Evolutionary conservation across 2,113 vertebrate genomes (phyloP), one percentile per base, ranked within the genome.

Genomic region (Sylvietta virens): DNA sequence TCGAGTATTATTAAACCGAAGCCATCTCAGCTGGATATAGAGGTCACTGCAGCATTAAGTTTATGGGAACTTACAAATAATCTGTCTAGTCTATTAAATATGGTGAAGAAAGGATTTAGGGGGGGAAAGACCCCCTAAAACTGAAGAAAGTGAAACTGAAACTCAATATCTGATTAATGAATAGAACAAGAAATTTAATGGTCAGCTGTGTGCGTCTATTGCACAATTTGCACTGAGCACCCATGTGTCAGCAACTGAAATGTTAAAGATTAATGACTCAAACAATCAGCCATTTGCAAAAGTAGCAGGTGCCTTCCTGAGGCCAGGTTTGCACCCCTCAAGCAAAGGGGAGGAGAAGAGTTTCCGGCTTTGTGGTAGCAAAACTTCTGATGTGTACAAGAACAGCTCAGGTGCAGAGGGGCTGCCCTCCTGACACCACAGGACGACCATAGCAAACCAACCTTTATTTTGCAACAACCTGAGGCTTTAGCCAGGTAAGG

Each of bases 211-310:
- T 33, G 48, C 1, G 1, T 77, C 45, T 40, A 22, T 8, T 51
- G 12, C 28, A 58, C 1, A 73, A 9, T 45, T 54, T 56, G 51
- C 42, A 66, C 33, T 45, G 19, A 50, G 51, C 21, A 45, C 18
- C 18, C 3, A 2, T 13, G 19, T 56, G 16, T 26, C 26, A 77
- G 23, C 0, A 0, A 60, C 45, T 27, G 11, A 77, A 77, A 53
- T 53, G 22, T 23, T 53, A 28, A 67, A 18, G 45, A n/a, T 51
- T 31, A 77, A 28, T 37, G 45, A 60, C 11, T 33, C 14, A 51
- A 74, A 35, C 35, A 54, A 51, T 35, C 37, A 73, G 37, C 13
- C 17, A 35, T 22, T 28, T 45, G 7, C 33, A 60, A 86, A 44
- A 69, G 45, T 12, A 77, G 20, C 16, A 50, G 26, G 26, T 57